Evolutionary conservation across 2,888 invertebrate species (phyloP).

Genomic region (Cerceris rybyensis): DNA sequence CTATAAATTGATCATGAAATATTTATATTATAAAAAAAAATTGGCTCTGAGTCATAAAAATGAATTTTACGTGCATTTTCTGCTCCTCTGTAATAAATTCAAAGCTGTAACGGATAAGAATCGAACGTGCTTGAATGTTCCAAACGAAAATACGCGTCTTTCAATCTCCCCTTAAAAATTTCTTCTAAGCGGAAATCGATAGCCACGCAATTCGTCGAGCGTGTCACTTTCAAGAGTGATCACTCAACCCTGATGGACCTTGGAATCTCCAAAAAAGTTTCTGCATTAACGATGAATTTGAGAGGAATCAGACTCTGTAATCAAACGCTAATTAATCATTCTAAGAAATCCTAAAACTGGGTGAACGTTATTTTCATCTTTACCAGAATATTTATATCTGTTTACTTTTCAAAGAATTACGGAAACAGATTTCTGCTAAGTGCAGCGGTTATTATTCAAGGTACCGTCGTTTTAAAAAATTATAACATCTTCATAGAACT

Average conservation of each 20-base stretch:
- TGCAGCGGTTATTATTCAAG: too few species aligned
- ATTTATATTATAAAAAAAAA: too few species aligned
- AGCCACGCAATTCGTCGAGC: conserved; percentile 36
- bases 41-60: too few species aligned
- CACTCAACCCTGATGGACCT: conserved; percentile 14
- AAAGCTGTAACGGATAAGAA: not conserved
- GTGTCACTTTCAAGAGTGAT: conserved; percentile 42
- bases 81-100: too few species aligned
- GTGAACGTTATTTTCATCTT: not conserved
- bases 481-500: too few species aligned
- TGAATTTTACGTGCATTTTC: too few species aligned
- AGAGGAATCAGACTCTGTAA: not conserved
- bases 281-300: not conserved
- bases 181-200: conserved; percentile 47
- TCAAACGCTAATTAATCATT: conserved; percentile 31
- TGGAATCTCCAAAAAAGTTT: conserved; percentile 16
- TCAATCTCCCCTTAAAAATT: conserved; percentile 30
- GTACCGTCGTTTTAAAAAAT: too few species aligned
- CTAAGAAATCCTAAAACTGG: not conserved
- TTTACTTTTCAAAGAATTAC: too few species aligned
- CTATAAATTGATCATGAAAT: too few species aligned
- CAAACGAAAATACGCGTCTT: conserved; percentile 43
- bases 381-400: too few species aligned
- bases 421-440: too few species aligned
- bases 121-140: conserved; percentile 21